Conservation (phyloP, 2,113 vertebrate species). For the Vulpes lagopus region DNA sequence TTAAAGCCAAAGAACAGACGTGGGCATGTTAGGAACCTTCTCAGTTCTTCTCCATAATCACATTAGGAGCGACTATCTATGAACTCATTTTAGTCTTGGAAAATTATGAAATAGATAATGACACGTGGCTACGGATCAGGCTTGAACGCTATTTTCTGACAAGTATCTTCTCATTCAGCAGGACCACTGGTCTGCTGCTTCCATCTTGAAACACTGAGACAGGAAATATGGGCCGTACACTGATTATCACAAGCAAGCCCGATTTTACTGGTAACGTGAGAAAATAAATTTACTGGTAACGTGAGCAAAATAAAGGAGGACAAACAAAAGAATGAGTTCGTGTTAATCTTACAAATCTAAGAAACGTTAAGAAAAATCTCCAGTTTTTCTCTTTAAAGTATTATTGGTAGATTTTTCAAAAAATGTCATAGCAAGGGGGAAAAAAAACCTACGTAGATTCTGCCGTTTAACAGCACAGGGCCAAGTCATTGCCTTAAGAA, state of each 20-base stretch:
- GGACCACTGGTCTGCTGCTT: background rate
- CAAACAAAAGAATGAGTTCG: background rate
- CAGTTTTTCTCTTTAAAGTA: background rate
- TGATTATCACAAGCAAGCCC: background rate
- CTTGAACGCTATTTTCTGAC: background rate
- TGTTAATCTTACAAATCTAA: background rate
- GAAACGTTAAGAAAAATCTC: background rate
- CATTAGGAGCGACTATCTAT: background rate
- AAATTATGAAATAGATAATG: background rate
- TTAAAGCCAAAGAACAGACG: background rate
- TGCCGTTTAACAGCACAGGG: background rate
- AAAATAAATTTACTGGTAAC: background rate
- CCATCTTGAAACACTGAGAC: background rate
- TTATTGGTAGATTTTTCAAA: background rate
- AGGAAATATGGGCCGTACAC: background rate
- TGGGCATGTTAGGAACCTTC: background rate
- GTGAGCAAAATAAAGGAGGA: background rate
- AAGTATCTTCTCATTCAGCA: background rate
- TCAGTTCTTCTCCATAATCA: background rate
- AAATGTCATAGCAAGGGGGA: background rate
- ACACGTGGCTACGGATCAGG: background rate
- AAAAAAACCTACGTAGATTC: conserved; percentile 1
- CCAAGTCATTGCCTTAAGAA: background rate
- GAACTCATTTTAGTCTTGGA: background rate
- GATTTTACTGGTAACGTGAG: background rate